Percentiles rank a stretch among this genome's conserved stretches.
Evolutionary conservation across 2,797 vertebrate genomes (phyloP).

Genomic region (Eulemur coronatus): DNA sequence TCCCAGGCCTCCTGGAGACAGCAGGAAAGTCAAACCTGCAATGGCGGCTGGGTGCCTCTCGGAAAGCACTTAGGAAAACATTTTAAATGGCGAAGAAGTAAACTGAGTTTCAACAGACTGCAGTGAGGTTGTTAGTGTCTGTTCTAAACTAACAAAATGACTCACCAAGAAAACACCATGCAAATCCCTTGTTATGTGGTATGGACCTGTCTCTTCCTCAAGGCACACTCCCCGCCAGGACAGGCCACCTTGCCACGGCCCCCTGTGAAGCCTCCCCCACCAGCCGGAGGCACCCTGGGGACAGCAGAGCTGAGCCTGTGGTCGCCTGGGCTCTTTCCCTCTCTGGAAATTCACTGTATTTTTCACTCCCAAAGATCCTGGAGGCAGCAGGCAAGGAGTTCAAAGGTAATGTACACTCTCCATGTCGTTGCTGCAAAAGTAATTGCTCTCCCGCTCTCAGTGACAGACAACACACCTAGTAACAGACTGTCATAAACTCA

Average conservation of each 20-base stretch:
- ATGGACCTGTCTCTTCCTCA: slow-evolving; percentile 59
- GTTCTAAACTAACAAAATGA: slow-evolving; percentile 56
- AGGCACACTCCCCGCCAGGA: slow-evolving; percentile 56
- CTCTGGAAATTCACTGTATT: background rate
- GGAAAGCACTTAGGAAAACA: background rate
- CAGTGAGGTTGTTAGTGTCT: background rate
- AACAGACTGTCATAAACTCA: slow-evolving; percentile 62
- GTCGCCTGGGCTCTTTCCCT: background rate
- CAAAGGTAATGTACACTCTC: slow-evolving; percentile 53
- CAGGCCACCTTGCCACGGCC: slow-evolving; percentile 2
- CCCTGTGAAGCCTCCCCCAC: slow-evolving; percentile 49
- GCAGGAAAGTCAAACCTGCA: rapidly evolving
- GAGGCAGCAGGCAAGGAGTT: background rate
- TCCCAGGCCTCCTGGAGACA: background rate
- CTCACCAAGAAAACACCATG: slow-evolving; percentile 52
- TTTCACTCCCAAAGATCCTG: background rate
- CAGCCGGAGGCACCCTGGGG: background rate
- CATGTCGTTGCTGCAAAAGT: slow-evolving; percentile 36
- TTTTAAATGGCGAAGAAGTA: background rate
- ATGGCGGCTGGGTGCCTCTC: background rate
- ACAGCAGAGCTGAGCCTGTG: background rate
- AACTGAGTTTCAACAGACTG: background rate
- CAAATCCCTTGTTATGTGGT: slow-evolving; percentile 18
- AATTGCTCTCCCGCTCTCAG: slow-evolving; percentile 57
- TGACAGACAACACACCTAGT: slow-evolving; percentile 37